These are phyloP conservation scores for Himalopsyche kuldschensis DNA, from an alignment of 2,888 invertebrate species.

Conservation along the genomic window DNA sequence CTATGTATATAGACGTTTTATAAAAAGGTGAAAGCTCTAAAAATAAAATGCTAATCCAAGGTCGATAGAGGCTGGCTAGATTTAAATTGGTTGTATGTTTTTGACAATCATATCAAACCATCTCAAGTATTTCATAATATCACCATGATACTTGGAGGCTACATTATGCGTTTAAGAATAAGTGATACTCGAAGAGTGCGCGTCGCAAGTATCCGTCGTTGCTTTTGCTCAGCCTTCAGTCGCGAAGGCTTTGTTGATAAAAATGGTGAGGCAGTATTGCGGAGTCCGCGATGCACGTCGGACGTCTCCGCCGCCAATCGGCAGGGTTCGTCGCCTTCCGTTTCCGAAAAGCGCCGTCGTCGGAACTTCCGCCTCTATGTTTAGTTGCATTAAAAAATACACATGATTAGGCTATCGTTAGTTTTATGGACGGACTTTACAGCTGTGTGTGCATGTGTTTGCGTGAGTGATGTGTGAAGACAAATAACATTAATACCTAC, in stretches of 20 bases:
- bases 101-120: neutral
- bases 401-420: neutral
- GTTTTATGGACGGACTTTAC: neutral
- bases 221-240: neutral
- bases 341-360: conserved; percentile 14
- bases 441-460: neutral
- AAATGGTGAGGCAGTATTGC: conserved; percentile 35
- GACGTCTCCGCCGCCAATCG: conserved; percentile 29
- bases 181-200: neutral
- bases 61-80: neutral
- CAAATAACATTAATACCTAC: neutral
- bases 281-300: conserved; percentile 38
- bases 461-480: neutral
- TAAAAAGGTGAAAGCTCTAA: neutral
- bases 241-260: conserved; percentile 25
- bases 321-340: conserved; percentile 22
- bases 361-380: neutral
- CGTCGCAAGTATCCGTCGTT: neutral
- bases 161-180: neutral
- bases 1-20: no score
- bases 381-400: neutral
- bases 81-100: neutral
- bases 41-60: neutral
- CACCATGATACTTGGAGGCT: neutral
- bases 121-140: neutral